Base-by-base conservation (phyloP, 2,888 invertebrate species). In the Pecten maximus region DNA sequence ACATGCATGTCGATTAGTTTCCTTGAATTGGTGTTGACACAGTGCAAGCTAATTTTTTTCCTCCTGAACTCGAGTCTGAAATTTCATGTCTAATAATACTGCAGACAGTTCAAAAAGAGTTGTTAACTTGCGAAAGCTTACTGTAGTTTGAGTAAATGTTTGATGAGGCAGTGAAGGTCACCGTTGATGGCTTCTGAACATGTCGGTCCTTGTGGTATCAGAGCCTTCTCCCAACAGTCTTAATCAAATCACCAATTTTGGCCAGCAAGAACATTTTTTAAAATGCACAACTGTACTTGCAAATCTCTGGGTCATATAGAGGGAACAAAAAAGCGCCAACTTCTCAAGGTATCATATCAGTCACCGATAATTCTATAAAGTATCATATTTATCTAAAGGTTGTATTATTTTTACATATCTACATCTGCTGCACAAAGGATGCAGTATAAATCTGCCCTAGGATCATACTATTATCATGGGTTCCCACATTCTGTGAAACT, bases 51-150 rank as follows among this genome's bases (percentile, higher is more conserved):
- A 35, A 74, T 28, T 74, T 28, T 74, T 35, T 28, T 44, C 44
- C 23, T 28, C 12, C 74, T 54, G 35, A 23, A 12, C 35, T 74
- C 74, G 1, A 28, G 74, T 74, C 74, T 74, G 74, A 74, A 74
- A 35, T 74, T 74, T 74, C 74, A 74, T 74, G 74, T 74, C 74
- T 74, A 74, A 74, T 74, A 74, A 74, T 74, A 74, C 74, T 74
- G 74, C 74, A 74, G 74, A 74, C 74, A 74, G 74, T 74, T 74
- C 74, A 74, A 74, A n/a, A 74, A 74, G 28, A 35, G 74, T 74
- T 74, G 74, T 74, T 74, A 74, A 74, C 74, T 74, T 74, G 74
- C 35, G 74, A 74, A 74, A 74, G 74, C 74, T 35, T 28, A 28
- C 74, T 35, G 16, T 74, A 35, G 74, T 35, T 28, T 74, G 15